These are phyloP conservation scores for Aselliscus stoliczkanus DNA, from an alignment of 2,797 vertebrate species.

Conservation along the genomic window DNA sequence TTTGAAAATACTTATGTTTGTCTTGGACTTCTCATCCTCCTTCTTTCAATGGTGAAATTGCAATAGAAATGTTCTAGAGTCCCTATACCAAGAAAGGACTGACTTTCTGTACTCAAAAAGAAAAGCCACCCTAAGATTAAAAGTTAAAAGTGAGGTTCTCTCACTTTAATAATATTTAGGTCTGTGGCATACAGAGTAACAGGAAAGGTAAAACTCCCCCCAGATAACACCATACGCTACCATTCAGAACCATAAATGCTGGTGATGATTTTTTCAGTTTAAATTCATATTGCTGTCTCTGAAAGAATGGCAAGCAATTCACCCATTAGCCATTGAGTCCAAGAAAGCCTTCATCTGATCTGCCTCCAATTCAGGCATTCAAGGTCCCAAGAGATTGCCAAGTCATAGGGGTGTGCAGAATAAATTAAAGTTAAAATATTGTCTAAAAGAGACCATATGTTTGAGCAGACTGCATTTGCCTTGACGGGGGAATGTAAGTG, in stretches of 20 bases:
- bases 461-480: slow-evolving; percentile 58
- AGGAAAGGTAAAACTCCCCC: neutral
- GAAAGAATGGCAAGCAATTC: slow-evolving; percentile 8
- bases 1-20: neutral
- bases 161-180: neutral
- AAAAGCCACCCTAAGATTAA: neutral
- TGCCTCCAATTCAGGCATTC: slow-evolving; percentile 6
- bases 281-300: slow-evolving; percentile 29
- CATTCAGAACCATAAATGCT: neutral
- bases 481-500: slow-evolving; percentile 53
- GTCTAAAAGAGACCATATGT: slow-evolving; percentile 68
- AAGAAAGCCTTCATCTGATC: slow-evolving; percentile 3
- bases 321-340: neutral
- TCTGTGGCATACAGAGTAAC: neutral
- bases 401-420: slow-evolving; percentile 49
- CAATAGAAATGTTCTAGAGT: neutral
- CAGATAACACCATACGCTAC: slow-evolving; percentile 24
- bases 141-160: neutral
- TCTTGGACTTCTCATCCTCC: neutral
- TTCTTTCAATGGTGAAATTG: neutral
- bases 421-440: slow-evolving; percentile 70
- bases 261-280: neutral
- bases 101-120: neutral
- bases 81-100: neutral
- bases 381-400: slow-evolving; percentile 44